Evolutionary conservation across 2,113 vertebrate species (phyloP), one percentile per base, ranked within the genome.

Genomic region (pig (Sus scrofa)): DNA sequence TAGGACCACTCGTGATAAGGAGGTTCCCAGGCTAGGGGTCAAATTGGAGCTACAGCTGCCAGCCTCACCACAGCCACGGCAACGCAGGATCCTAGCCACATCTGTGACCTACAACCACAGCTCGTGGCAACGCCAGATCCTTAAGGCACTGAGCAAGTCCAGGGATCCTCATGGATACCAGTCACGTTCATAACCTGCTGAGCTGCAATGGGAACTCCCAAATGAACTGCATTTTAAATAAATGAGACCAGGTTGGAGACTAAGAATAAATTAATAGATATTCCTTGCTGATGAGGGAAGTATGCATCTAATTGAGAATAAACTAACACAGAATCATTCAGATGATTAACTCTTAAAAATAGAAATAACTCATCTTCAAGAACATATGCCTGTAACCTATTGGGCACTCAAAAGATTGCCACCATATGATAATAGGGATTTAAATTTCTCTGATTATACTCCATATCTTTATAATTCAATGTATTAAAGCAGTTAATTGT

Each of bases 331-430:
- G 86, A 88, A 91, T 19, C 13, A 79, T 37, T 58, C 62, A 65
- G 63, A 65, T 56, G 30, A 52, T 56, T 75, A 86, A 89, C 9
- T 63, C 62, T 95, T 90, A 58, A 86, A 82, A 82, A 63, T 63
- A 68, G 54, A 19, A 70, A 32, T 68, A 44, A 60, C 6, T 92
- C 12, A 32, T 73, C 39, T 95, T 96, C 8, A 58, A 27, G 12
- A 88, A 91, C 9, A 91, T 71, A 52, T 27, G 10, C 16, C 34
- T 32, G 5, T 83, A 39, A 30, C 0, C 44, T 32, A 62, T 26
- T n/a, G 26, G 19, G 5, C 50, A 62, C 3, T 77, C 27, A 54
- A 70, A 77, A 86, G 24, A 58, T 39, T 83, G 44, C 32, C 24
- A 52, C 19, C 44, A 52, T 15, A 39, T 65, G 34, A 52, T 91